Base-by-base conservation (phyloP, 2,888 invertebrate genomes). In the Leptopilina syphax region DNA sequence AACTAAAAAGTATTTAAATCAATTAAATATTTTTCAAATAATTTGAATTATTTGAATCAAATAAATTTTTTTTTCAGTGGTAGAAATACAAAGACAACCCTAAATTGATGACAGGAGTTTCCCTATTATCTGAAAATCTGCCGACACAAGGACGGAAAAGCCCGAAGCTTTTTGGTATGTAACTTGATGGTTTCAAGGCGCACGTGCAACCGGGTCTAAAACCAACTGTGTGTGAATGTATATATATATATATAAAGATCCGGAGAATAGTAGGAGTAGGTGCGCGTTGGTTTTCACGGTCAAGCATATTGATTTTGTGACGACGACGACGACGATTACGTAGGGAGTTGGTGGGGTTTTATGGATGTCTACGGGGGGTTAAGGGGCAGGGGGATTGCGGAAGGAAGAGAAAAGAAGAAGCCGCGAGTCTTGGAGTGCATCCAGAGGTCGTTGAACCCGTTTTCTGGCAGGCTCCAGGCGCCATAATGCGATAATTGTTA, bases 251-350 rank as follows among this genome's bases (percentile, higher is more conserved):
- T 50, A 83, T 83, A 82, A 78, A 77, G 77, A 63, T 6, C 63
- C 60, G 12, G n/a, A 76, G 79, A 80, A 81, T 79, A 82, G 82
- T 82, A 84, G 81, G 78, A 67, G 81, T 80, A 81, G 83, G 88
- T 88, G 89, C 88, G 88, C 88, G 88, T 89, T 88, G 89, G 88
- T 91, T 92, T 92, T 92, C 91, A 92, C 91, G 91, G 91, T 91
- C 91, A 91, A 91, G 91, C 90, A 84, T 87, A 87, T 87, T 87
- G 87, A 86, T 87, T 87, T 85, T 86, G 81, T 83, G 81, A 79
- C 65, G 70, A 24, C 77, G 76, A 41, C 60, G 79, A 79, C 81
- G 83, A 83, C 79, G 82, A 80, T 77, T 81, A 79, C 82, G 66
- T 77, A 34, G 81, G 65, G 34, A 80, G 50, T 79, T 80, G 78